Conservation (phyloP, 2,797 vertebrate genomes). For the Emydoidea blandingii region DNA sequence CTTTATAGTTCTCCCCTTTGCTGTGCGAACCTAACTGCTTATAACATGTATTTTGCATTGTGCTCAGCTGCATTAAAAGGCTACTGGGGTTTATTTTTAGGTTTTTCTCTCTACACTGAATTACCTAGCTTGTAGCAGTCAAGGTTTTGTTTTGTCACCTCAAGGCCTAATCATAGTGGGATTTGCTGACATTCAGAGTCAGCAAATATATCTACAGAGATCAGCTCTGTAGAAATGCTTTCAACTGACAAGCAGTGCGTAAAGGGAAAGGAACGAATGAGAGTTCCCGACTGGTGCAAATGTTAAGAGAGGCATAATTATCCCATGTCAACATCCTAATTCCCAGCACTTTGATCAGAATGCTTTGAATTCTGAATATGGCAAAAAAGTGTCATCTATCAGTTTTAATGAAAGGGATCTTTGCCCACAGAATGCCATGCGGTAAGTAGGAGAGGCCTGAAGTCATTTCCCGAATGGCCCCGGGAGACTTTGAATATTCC, state of each 20-base stretch:
- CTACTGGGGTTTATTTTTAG: constrained; percentile 64
- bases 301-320: constrained; percentile 45
- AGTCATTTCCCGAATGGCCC: constrained; percentile 15
- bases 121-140: constrained; percentile 64
- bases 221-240: constrained; percentile 50
- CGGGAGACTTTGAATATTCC: neutral
- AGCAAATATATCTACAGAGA: constrained; percentile 70
- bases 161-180: constrained; percentile 66
- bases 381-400: constrained; percentile 57
- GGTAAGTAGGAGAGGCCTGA: constrained; percentile 13
- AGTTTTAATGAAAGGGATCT: constrained; percentile 65
- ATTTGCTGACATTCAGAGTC: constrained; percentile 71
- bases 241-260: neutral
- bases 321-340: constrained; percentile 67
- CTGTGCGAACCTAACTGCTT: constrained; percentile 34
- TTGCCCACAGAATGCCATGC: neutral
- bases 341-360: constrained; percentile 70
- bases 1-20: constrained; percentile 61
- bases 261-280: neutral
- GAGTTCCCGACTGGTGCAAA: neutral
- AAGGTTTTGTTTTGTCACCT: constrained; percentile 72
- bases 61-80: constrained; percentile 50
- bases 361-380: constrained; percentile 58
- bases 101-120: constrained; percentile 62
- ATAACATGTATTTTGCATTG: constrained; percentile 57